Base-by-base conservation (phyloP, 2,888 invertebrate genomes). In the Chrysina gloriosa region DNA sequence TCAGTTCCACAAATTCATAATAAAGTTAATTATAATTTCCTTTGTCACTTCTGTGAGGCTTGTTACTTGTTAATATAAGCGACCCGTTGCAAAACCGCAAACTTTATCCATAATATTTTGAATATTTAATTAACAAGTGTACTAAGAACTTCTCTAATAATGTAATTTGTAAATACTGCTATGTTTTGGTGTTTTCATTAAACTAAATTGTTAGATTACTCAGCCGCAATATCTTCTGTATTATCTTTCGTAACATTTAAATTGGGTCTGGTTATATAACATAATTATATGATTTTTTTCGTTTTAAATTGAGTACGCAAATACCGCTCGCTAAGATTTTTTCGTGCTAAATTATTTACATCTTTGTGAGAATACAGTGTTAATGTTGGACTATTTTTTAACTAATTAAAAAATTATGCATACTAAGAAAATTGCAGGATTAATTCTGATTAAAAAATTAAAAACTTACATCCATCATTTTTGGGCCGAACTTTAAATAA, bases 41-140 rank as follows among this genome's bases (percentile, higher is more conserved):
- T 58, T 58, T 58, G 58, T 58, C 39, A 58, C 42, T 58, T 58
- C 58, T 42, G 42, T 16, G 11, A 39, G 39, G 25, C 39, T 25
- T 42, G 58, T 14, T 27, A 58, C 58, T 58, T 58, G 56, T 56
- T 56, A 56, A 58, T 58, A 58, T 42, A 58, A 58, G 23, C 58
- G 58, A 42, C 39, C 58, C 39, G 42, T 58, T 58, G 27, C 58
- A 42, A 39, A 56, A 25, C 58, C 58, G 58, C 58, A 11, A 58
- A 58, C 39, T 58, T 58, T 58, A 42, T 42, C 39, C 58, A 42
- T 58, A 58, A 39, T 58, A 58, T 42, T 58, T 58, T 58, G 42
- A 42, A 58, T 58, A 42, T 58, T 58, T 58, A 58, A 58, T 58
- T 58, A 58, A 58, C 58, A 58, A 58, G 42, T 58, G 58, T 58